Base-by-base conservation (phyloP, 1,140 invertebrate genomes). In the Brachionus calyciflorus region DNA sequence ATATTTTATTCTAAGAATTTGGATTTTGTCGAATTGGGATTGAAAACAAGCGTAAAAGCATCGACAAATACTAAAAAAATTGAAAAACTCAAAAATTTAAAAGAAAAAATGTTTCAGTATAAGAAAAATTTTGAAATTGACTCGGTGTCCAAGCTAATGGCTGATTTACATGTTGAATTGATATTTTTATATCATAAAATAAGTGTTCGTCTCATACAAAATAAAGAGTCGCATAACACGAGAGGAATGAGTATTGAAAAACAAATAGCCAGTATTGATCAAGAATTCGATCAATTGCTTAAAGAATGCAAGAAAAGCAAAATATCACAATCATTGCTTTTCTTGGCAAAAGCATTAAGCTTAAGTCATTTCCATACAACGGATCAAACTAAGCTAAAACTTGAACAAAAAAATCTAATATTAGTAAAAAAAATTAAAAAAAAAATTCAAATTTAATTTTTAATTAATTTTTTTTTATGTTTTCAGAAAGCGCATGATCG, bases 161-260 rank as follows among this genome's bases (percentile, higher is more conserved):
- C 26, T n/a, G 84, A 85, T 65, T 79, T 85, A 7, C 82, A 84
- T 69, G 78, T 83, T 10, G 84, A 85, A 63, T 78, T 85, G 48
- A 79, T 83, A 30, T 78, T 83, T 28, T 82, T 83, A 79, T 84
- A 84, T 78, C 83, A 84, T 77, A 78, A 83, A 33, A 81, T 85
- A 17, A 83, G 82, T 78, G 77, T 84, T 9, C 82, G 83, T 49
- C 78, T 84, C 28, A 79, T 81, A 30, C 41, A 57, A 17, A 37
- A 57, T 19, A 19, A 21, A 2, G 69, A 57, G 1, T 10, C 10
- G 21, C 41, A 48, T 7, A 46, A 46, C 9, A 5, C 9, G 3
- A 37, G 33, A 46, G n/a, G n/a, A 65, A 19, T 44, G 3, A 65
- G 44, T 44, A 28, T 37, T 44, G 60, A 44, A 12, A 65, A 65